Evolutionary conservation across 1,140 invertebrate species (phyloP), one percentile per base, ranked within the genome.

Genomic region (Leucophenga varia): DNA sequence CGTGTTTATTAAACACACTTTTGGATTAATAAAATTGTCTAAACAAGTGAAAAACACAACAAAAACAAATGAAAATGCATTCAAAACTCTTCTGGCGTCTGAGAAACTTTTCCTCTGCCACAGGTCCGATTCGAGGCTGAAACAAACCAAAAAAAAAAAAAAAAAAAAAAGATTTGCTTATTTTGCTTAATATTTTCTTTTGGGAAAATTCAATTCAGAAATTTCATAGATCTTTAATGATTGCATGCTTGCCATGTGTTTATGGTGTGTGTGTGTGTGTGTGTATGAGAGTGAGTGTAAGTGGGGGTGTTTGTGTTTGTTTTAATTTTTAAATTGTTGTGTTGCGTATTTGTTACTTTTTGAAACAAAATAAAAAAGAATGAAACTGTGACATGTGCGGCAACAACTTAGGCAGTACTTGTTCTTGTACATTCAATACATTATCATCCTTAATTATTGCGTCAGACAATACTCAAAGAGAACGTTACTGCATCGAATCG

Each of bases 401-500:
- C 5, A 25, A 25, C 22, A 25, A 17, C 17, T 17, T 4, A 16
- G 13, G 35, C 14, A 37, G 16, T 6, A 67, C 63, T 67, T n/a
- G n/a, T n/a, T n/a, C n/a, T n/a, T n/a, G n/a, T n/a, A n/a, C n/a
- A n/a, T n/a, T n/a, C n/a, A 67, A 67, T 67, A 67, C 63, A 57
- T 67, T 59, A 67, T 67, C 59, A 67, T 64, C 63, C 63, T 67
- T 67, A 59, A 67, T 67, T 67, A 67, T 67, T 67, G 63, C 64
- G 63, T 67, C 63, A 67, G 63, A 67, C 63, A 37, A 10, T 10
- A 10, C 22, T 25, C 22, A 25, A 25, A 25, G 10, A 25, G 5
- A 25, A n/a, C n/a, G n/a, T n/a, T n/a, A n/a, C n/a, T n/a, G n/a
- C n/a, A n/a, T n/a, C n/a, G n/a, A n/a, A n/a, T n/a, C n/a, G n/a